Base-by-base conservation (phyloP, 2,888 invertebrate genomes). In the Boloria selene region DNA sequence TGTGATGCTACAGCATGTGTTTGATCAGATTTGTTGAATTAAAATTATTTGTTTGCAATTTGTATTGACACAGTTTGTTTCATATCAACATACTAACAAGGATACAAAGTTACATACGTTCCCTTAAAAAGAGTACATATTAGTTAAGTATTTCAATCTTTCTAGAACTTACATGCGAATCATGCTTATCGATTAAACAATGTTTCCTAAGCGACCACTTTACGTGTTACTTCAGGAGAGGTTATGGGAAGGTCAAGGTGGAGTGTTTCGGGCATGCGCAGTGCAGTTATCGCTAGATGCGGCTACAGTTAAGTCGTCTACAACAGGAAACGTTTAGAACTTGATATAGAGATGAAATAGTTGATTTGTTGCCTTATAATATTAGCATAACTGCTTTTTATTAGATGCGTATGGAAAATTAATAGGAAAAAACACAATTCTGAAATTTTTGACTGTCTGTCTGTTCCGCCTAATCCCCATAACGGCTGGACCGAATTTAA, bases 241-340 rank as follows among this genome's bases (percentile, higher is more conserved):
- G 71, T 66, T 72, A 64, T 74, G 73, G 76, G 72, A 88, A 89
- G 88, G 89, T 90, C 89, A 89, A 89, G 89, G 89, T 86, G 84
- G 79, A 62, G 66, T 26, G 45, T 13, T 63, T 13, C 73, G 77
- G 86, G 89, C 89, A 68, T 83, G 89, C 87, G 82, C 76, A 52
- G 64, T 84, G 84, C 84, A 85, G 80, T 77, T 71, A 16, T 47
- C 47, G 58, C 38, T 52, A 51, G 52, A 61, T 45, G 55, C 65
- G 61, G 61, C 44, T 58, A 51, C 45, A 26, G 50, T 38, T 44
- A 44, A 26, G 56, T 50, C 61, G 61, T 56, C 49, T 60, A 47
- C 26, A 44, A 50, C 50, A 62, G 16, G 42, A 49, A 45, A 53
- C 22, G n/a, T 47, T 47, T n/a, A 47, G n/a, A n/a, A 47, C 31